Percentiles rank a stretch among this genome's conserved stretches.
Evolutionary conservation across 2,888 invertebrate species (phyloP).

Genomic region (Hydrotaea cyrtoneurina): DNA sequence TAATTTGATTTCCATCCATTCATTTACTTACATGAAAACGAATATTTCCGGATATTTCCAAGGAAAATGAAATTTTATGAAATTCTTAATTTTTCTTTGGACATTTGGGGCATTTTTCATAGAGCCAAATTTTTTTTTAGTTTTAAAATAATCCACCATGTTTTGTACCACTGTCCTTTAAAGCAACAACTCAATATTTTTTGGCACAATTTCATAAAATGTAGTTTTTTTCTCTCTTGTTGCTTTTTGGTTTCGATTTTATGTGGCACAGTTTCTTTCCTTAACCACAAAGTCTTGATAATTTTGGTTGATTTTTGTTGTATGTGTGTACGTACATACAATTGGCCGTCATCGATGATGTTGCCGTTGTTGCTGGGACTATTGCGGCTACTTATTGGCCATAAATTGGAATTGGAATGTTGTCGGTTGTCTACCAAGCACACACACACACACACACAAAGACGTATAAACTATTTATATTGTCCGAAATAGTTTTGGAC

Average conservation of each 20-base stretch:
- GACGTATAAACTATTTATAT: not conserved
- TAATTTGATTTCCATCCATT: too few species aligned
- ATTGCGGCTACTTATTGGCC: constrained; percentile 50
- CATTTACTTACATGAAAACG: too few species aligned
- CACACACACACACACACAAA: not conserved
- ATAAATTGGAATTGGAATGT: constrained; percentile 57
- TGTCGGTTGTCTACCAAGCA: constrained; percentile 46
- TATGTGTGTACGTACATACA: not conserved
- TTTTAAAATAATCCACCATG: too few species aligned
- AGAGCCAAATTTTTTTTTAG: too few species aligned
- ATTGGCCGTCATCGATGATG: constrained; percentile 5
- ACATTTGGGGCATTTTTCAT: too few species aligned
- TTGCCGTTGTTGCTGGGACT: not conserved
- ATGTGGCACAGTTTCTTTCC: constrained; percentile 59
- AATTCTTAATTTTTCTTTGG: too few species aligned
- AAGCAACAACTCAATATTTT: constrained; percentile 33
- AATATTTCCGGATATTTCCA: too few species aligned
- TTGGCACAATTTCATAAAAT: constrained; percentile 54
- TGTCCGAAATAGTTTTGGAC: constrained; percentile 46
- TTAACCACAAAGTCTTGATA: constrained; percentile 52
- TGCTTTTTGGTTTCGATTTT: constrained; percentile 19
- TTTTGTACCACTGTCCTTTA: not conserved
- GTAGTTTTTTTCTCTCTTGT: not conserved
- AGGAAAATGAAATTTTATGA: too few species aligned
- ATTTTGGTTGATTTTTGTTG: constrained; percentile 54